Evolutionary conservation across 2,797 vertebrate species (phyloP).

Genomic region (Sebastes taczanowskii): DNA sequence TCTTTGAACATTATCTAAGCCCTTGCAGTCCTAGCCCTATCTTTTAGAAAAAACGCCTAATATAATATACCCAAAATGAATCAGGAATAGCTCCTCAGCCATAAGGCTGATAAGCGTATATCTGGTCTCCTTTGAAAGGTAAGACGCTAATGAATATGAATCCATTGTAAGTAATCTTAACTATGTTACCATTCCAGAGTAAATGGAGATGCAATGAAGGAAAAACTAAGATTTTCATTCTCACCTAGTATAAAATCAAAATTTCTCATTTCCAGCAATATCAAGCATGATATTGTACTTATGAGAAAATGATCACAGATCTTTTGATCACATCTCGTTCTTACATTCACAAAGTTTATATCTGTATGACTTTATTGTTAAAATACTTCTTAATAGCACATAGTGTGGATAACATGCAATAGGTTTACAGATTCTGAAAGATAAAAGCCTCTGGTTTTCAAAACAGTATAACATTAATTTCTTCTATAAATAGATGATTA

Average conservation of each 20-base stretch:
- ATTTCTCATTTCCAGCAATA: background rate
- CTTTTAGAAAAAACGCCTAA: too few species aligned
- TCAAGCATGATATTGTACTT: background rate
- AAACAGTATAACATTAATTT: too few species aligned
- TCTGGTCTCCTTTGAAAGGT: background rate
- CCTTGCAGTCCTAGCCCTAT: too few species aligned
- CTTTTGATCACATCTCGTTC: background rate
- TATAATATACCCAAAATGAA: too few species aligned
- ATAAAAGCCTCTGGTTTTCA: background rate
- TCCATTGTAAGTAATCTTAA: background rate
- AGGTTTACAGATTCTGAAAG: background rate
- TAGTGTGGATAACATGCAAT: background rate
- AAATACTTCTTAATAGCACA: background rate
- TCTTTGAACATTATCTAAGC: too few species aligned
- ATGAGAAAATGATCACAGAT: background rate
- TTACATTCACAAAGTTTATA: background rate
- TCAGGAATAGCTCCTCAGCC: background rate
- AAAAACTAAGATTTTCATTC: background rate
- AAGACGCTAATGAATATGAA: background rate
- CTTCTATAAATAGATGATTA: too few species aligned
- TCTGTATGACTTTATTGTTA: background rate
- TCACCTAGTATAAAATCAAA: background rate
- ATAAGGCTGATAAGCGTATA: background rate
- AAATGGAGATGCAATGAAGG: background rate
- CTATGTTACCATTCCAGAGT: background rate